phyloP scores from a whole-genome alignment of 2,113 vertebrate genomes.

The Haplochromis vanheusdeni region DNA sequence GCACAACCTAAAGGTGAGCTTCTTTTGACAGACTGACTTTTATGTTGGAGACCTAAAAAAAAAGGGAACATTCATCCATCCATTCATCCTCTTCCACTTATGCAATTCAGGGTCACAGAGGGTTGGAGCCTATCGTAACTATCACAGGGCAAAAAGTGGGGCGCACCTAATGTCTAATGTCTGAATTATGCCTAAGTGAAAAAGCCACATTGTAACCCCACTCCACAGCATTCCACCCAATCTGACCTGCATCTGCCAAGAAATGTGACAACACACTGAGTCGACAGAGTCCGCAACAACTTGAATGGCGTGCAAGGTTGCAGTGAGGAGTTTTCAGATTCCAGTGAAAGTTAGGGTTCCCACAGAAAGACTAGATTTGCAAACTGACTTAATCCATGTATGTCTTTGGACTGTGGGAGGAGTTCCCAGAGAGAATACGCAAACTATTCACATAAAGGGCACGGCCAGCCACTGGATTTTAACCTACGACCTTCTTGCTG shows the following conservation, averaged over 20 bases:
- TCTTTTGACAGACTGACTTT: neutral
- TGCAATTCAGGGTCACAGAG: neutral
- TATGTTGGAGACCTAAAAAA: neutral
- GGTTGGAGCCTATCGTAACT: neutral
- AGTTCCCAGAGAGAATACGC: neutral
- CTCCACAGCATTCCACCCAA: neutral
- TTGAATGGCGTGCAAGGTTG: neutral
- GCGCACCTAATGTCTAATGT: neutral
- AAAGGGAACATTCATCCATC: neutral
- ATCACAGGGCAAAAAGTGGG: neutral
- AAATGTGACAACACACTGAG: neutral
- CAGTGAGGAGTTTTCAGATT: neutral
- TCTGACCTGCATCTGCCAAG: neutral
- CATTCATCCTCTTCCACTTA: neutral
- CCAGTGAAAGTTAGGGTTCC: neutral
- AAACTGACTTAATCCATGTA: neutral
- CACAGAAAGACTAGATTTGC: neutral
- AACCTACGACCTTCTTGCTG: neutral
- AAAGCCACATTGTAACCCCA: neutral
- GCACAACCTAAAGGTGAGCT: neutral
- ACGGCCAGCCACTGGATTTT: neutral
- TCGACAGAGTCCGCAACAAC: neutral
- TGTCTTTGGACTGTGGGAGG: neutral
- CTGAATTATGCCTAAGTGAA: neutral
- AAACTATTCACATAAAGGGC: neutral